A percentile compares a stretch with the other conserved stretches of the same genome.
Evolutionary conservation across 2,113 vertebrate genomes (phyloP).

Genomic region (Prolemur simus): DNA sequence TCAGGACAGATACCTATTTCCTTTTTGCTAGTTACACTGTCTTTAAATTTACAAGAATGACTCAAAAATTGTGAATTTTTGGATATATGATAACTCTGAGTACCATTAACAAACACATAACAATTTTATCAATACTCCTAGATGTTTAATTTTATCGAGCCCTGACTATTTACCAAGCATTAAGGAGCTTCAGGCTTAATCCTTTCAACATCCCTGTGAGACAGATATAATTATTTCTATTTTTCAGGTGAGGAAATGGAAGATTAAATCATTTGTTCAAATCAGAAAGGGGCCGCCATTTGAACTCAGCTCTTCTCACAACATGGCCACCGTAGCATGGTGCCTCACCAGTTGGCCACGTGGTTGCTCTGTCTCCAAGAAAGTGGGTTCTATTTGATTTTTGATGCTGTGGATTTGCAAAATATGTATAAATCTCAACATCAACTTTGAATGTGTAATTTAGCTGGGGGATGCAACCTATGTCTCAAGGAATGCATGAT

Average conservation of each 20-base stretch:
- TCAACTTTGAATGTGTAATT: background rate
- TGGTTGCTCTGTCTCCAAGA: background rate
- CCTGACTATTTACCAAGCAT: background rate
- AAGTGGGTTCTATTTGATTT: rapidly evolving
- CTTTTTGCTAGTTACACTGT: background rate
- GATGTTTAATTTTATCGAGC: background rate
- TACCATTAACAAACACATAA: background rate
- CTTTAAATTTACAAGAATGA: background rate
- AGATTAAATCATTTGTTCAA: background rate
- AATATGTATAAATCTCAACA: background rate
- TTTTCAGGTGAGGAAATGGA: background rate
- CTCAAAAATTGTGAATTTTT: background rate
- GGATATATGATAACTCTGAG: background rate
- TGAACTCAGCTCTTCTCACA: background rate
- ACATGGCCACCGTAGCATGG: too few species aligned
- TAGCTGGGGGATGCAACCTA: background rate
- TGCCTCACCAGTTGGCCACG: background rate
- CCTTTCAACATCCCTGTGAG: background rate
- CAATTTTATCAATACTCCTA: background rate
- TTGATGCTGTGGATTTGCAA: background rate
- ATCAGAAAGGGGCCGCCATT: background rate
- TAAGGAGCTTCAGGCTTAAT: background rate
- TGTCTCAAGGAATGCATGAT: background rate
- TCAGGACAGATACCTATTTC: background rate
- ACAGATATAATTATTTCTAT: background rate